Evolutionary conservation across 2,113 vertebrate species (phyloP), one percentile per base, ranked within the genome.

Genomic region (Periophthalmodon schlosseri): DNA sequence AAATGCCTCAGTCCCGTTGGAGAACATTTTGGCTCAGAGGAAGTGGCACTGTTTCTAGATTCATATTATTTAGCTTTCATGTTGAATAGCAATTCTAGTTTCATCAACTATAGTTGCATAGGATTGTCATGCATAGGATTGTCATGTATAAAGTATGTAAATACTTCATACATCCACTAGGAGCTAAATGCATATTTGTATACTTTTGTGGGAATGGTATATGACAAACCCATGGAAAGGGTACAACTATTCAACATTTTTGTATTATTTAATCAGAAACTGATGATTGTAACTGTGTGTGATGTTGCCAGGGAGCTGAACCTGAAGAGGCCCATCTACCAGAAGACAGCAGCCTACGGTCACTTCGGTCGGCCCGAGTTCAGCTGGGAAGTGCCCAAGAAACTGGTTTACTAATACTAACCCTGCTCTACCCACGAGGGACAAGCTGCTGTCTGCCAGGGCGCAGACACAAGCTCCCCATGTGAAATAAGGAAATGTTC

Each of bases 351-450:
- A 0, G 95, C 96, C 75, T 99, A 99, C 0, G 97, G 97, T 76
- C 97, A 99, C 84, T 99, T 99, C 9, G 97, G 97, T 36, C 95
- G 97, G 81, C 83, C 73, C 2, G 96, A 95, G 87, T 99, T 99
- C 81, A 84, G 94, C 0, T 99, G 97, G 97, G 97, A 99, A 83
- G 63, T 94, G 18, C 95, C 97, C 14, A 99, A 96, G 86, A 91
- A 92, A 74, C 94, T 99, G 0, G 84, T 93, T 8, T 89, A 92
- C 88, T 98, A 91, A 58, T 24, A 56, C 75, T 63, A 58, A 75
- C 58, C 18, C 65, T 39, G 66, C 52, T 70, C 70, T 60, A 23
- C 13, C 39, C n/a, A 23, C 12, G 18, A 67, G 18, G 20, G 65
- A 67, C 18, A 52, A 18, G 16, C 49, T 52, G 49, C 16, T 54